Evolutionary conservation across 2,797 vertebrate species (phyloP).

Genomic region (Spinus olivaceus): DNA sequence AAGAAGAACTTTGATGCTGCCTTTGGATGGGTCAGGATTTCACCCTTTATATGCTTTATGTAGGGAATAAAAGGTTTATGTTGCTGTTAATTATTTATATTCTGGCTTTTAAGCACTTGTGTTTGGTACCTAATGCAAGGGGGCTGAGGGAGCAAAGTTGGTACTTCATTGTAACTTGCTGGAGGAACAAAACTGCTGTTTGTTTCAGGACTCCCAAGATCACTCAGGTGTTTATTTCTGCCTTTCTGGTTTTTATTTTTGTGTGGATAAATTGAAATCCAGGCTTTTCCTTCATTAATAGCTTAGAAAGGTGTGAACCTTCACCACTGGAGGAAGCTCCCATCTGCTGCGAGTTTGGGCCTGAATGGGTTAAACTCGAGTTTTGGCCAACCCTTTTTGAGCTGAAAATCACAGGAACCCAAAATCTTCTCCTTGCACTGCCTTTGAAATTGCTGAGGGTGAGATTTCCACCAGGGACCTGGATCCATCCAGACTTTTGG

Average conservation of each 20-base stretch:
- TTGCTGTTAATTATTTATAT: conserved; percentile 49
- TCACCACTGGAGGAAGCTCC: not conserved
- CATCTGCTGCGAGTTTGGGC: not conserved
- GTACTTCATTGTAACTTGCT: not conserved
- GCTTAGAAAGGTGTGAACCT: not conserved
- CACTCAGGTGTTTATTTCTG: not conserved
- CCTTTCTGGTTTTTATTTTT: not conserved
- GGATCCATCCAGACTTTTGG: accelerated
- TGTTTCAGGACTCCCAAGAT: not conserved
- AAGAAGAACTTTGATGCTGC: not conserved
- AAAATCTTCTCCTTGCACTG: not conserved
- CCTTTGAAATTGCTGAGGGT: not conserved
- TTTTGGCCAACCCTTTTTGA: not conserved
- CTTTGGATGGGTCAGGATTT: not conserved
- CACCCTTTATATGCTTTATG: not conserved
- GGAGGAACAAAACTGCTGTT: conserved; percentile 19
- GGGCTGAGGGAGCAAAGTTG: not conserved
- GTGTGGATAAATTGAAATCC: not conserved
- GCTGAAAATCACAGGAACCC: not conserved
- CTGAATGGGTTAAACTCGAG: not conserved
- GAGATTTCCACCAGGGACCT: not conserved
- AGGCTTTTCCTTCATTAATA: not conserved
- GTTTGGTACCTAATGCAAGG: not conserved
- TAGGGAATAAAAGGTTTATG: conserved; percentile 38
- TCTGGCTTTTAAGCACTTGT: conserved; percentile 37